Evolutionary conservation across 2,888 invertebrate genomes (phyloP).

Genomic region (Chironomus tentans): DNA sequence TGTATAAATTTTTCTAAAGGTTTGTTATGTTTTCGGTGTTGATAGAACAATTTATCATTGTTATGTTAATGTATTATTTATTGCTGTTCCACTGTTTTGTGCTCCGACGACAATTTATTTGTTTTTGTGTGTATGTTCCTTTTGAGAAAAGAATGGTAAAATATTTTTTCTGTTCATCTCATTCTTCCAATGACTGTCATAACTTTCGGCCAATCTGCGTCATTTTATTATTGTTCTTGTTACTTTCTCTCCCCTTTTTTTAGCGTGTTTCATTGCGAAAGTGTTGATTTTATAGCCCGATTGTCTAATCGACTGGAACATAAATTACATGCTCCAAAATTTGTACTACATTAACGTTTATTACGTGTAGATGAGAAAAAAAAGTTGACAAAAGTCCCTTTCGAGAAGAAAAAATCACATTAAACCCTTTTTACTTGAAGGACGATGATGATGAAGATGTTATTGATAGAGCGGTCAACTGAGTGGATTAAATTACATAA

Average conservation of each 20-base stretch:
- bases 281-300: too few species aligned
- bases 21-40: background rate
- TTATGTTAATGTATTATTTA: slow-evolving; percentile 20
- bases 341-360: too few species aligned
- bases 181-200: background rate
- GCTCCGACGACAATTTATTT: slow-evolving; percentile 4
- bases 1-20: background rate
- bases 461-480: too few species aligned
- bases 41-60: slow-evolving; percentile 22
- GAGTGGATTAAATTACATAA: too few species aligned
- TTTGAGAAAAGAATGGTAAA: background rate
- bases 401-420: too few species aligned
- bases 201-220: background rate
- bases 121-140: background rate
- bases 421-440: too few species aligned
- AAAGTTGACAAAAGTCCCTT: too few species aligned
- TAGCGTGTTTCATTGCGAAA: background rate
- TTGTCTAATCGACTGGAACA: too few species aligned
- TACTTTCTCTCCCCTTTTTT: background rate
- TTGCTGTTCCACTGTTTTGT: slow-evolving; percentile 4
- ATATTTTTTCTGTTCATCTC: background rate
- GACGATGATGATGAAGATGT: too few species aligned
- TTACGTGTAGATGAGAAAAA: too few species aligned
- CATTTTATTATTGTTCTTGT: background rate
- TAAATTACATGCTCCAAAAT: too few species aligned